Base-by-base conservation (phyloP, 1,140 invertebrate species). In the Cecropterus lyciades region DNA sequence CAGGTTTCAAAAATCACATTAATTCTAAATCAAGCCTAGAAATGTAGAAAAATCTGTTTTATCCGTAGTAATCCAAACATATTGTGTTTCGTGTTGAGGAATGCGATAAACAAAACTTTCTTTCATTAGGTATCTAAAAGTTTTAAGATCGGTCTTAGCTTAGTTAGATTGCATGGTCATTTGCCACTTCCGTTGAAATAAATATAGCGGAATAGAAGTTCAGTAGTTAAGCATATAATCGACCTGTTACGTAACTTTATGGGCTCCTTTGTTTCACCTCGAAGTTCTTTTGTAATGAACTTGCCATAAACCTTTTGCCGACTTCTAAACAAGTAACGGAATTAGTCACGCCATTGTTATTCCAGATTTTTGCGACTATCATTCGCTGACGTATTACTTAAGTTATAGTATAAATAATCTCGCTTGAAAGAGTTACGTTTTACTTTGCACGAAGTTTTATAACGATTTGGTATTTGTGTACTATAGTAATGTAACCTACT, bases 301-400 rank as follows among this genome's bases (percentile, higher is more conserved):
- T 20, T 60, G 56, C 20, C 10, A 13, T 46, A 60, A 46, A 30
- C 43, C 30, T 60, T 30, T 48, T 37, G 30, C 16, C 57, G 57
- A 60, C 45, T 60, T 60, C 57, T 27, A 45, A 48, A 60, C 57
- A 40, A 60, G 45, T 37, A 49, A 60, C 45, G 11, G n/a, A 37
- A 48, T 49, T 60, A 49, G 27, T 46, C 24, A 59, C 14, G 20
- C 14, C 15, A 24, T 48, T 16, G 13, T 48, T 49, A 60, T 48
- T 17, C 14, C 7, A 60, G 42, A 48, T 33, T 48, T 60, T 17
- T 6, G 20, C 17, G 53, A 56, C 45, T 43, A 24, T 56, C 45
- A 48, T 33, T 60, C 14, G 15, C 24, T 17, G 13, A 15, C 8
- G 43, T 48, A 56, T 37, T 55, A 42, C 7, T 59, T 13, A 59